A percentile compares a stretch with the other conserved stretches of the same genome.
Conservation (phyloP, 2,113 vertebrate genomes). For the Epinephelus cyanopodus region DNA sequence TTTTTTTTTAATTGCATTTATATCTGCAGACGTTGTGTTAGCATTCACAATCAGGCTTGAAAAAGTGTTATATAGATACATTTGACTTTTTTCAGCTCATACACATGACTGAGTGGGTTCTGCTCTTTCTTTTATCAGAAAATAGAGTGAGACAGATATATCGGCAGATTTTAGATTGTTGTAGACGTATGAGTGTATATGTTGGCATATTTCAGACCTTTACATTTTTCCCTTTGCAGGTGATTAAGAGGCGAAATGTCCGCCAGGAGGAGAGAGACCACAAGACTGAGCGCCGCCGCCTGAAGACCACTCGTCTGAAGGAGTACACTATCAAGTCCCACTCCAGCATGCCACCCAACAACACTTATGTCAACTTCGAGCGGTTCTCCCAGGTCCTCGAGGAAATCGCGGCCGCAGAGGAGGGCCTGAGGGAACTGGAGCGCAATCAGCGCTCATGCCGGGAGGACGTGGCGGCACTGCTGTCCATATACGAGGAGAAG, state of each 20-base stretch:
- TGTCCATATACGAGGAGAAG: slow-evolving; percentile 96
- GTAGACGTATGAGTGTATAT: too few species aligned
- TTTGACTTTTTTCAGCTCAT: too few species aligned
- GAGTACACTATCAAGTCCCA: slow-evolving; percentile 99
- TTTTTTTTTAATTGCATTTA: background rate
- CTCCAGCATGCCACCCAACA: slow-evolving; percentile 99
- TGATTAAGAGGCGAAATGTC: slow-evolving; percentile 94
- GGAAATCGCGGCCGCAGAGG: slow-evolving; percentile 91
- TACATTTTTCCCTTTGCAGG: slow-evolving; percentile 77
- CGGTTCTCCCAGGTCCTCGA: slow-evolving; percentile 97
- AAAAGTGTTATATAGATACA: too few species aligned
- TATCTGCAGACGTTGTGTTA: background rate
- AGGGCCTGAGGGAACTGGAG: slow-evolving; percentile 91
- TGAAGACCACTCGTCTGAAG: slow-evolving; percentile 96
- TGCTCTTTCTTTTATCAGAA: too few species aligned
- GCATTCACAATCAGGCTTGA: too few species aligned
- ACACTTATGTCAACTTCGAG: slow-evolving; percentile 97
- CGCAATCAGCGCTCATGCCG: slow-evolving; percentile 90
- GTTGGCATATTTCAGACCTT: background rate
- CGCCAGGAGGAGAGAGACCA: slow-evolving; percentile 91
- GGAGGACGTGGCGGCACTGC: slow-evolving; percentile 92
- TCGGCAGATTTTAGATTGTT: too few species aligned
- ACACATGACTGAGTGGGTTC: too few species aligned
- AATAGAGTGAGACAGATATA: too few species aligned
- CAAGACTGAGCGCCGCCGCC: slow-evolving; percentile 92